A percentile compares a stretch with the other conserved stretches of the same genome.
phyloP scores from a whole-genome alignment of 2,113 vertebrate species.

The Lagenorhynchus albirostris region DNA sequence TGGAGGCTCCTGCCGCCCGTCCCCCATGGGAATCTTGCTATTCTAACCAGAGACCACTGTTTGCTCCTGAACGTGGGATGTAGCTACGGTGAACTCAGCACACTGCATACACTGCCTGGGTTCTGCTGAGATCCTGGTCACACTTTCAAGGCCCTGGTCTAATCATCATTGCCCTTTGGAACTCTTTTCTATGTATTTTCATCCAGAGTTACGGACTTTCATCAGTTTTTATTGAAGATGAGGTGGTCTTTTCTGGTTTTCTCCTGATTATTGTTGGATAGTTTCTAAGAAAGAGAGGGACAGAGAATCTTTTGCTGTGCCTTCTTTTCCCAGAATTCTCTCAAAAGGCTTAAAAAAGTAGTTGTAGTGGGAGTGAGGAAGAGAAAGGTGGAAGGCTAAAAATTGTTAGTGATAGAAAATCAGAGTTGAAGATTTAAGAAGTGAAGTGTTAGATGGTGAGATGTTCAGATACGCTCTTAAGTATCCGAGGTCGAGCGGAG shows the following conservation, averaged over 20 bases:
- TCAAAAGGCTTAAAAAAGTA: not conserved
- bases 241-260: not conserved
- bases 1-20: not conserved
- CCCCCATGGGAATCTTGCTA: fast-evolving
- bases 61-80: not conserved
- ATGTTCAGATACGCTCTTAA: not conserved
- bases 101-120: not conserved
- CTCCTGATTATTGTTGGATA: not conserved
- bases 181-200: not conserved
- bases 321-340: not conserved
- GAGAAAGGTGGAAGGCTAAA: not conserved
- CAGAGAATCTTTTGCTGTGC: not conserved
- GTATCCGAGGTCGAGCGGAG: not conserved
- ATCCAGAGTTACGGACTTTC: not conserved
- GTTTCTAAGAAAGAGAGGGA: not conserved
- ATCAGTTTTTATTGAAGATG: not conserved
- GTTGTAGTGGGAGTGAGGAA: no score
- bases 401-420: not conserved
- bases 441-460: not conserved
- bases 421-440: not conserved
- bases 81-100: fast-evolving
- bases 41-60: not conserved
- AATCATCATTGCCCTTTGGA: not conserved
- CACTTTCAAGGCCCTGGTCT: fast-evolving
- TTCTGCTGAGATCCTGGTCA: not conserved